phyloP scores from a whole-genome alignment of 1,140 invertebrate species.

The Apolygus lucorum region DNA sequence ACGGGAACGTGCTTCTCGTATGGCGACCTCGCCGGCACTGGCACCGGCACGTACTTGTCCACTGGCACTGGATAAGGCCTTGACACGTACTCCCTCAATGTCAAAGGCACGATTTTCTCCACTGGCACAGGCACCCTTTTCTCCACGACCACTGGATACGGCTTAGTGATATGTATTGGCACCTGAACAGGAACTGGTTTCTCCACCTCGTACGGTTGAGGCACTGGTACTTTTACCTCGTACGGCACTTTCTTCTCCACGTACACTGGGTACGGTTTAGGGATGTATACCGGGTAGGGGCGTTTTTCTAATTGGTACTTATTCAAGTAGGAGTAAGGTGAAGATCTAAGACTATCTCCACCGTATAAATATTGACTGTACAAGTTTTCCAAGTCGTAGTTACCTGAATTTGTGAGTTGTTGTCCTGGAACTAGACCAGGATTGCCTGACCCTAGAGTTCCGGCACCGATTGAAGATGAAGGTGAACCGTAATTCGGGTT shows the following conservation, averaged over 20 bases:
- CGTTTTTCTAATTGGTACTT: constrained; percentile 1
- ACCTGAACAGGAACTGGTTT: constrained; percentile 22
- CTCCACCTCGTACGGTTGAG: constrained; percentile 13
- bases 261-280: constrained; percentile 26
- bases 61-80: not conserved
- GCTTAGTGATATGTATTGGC: not conserved
- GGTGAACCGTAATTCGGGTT: too few species aligned
- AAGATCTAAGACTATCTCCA: constrained; percentile 33
- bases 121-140: constrained; percentile 3
- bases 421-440: too few species aligned
- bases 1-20: not conserved
- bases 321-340: constrained; percentile 49
- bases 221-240: not conserved
- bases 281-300: constrained; percentile 49
- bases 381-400: constrained; percentile 35
- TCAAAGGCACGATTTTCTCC: not conserved
- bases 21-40: not conserved
- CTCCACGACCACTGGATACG: not conserved
- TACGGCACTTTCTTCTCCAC: constrained; percentile 22
- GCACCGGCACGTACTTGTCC: not conserved
- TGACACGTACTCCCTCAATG: not conserved
- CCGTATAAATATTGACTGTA: constrained; percentile 24
- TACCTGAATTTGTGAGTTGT: constrained; percentile 39
- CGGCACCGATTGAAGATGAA: too few species aligned
- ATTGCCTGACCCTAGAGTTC: too few species aligned